Evolutionary conservation across 2,888 invertebrate species (phyloP).

Genomic region (Lampropteryx suffumata): DNA sequence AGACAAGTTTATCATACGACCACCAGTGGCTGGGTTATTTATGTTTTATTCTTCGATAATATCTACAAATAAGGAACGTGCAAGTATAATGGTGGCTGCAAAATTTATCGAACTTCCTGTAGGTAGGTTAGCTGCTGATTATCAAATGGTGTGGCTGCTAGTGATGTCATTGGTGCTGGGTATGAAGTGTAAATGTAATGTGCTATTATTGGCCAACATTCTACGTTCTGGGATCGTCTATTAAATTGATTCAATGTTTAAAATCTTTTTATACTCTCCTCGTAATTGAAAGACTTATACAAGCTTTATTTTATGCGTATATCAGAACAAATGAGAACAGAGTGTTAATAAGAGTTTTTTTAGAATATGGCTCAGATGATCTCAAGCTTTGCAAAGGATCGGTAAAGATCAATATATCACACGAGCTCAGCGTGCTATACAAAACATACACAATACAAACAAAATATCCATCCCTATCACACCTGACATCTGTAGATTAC

Average conservation of each 20-base stretch:
- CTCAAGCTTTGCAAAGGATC: neutral
- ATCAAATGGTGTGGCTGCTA: neutral
- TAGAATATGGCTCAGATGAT: neutral
- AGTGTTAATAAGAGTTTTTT: neutral
- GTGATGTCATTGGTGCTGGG: no score
- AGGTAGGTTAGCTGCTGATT: neutral
- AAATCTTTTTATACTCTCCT: no score
- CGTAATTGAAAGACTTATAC: no score
- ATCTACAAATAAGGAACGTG: constrained; percentile 30
- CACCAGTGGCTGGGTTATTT: constrained; percentile 40
- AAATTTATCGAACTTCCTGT: constrained; percentile 9
- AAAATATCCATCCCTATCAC: constrained; percentile 38
- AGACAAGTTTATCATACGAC: constrained; percentile 56
- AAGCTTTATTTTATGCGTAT: no score
- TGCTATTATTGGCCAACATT: no score
- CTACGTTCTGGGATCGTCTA: no score
- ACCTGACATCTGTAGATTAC: constrained; percentile 42
- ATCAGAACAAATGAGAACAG: no score
- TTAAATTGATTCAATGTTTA: no score
- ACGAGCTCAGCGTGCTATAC: neutral
- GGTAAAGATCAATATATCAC: constrained; percentile 6
- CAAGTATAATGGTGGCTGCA: constrained; percentile 8
- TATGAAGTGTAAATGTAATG: no score
- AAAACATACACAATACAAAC: constrained; percentile 24
- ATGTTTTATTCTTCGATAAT: constrained; percentile 46